Conservation (phyloP, 2,113 vertebrate genomes). For the Xenopus tropicalis region DNA sequence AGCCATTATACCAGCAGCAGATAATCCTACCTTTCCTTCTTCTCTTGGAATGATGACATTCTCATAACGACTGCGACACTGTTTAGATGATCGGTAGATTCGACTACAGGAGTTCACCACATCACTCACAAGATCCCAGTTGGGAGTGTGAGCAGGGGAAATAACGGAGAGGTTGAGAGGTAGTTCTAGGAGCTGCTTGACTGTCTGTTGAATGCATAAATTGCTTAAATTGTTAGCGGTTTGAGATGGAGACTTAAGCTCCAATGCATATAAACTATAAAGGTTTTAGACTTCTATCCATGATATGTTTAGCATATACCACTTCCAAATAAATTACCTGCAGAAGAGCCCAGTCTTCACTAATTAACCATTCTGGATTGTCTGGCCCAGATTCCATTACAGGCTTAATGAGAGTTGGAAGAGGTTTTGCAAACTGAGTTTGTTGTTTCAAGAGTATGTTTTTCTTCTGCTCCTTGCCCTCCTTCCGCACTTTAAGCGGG, state of each 20-base stretch:
- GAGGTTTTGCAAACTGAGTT: conserved; percentile 83
- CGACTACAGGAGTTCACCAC: conserved; percentile 91
- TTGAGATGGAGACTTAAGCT: no score
- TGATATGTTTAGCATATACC: no score
- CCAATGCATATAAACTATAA: no score
- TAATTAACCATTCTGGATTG: conserved; percentile 91
- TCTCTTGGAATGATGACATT: conserved; percentile 90
- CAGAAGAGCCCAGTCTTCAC: conserved; percentile 90
- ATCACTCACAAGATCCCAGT: conserved; percentile 92
- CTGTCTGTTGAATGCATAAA: conserved; percentile 64
- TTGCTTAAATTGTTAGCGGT: not conserved
- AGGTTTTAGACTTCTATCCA: no score
- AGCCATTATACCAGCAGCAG: no score
- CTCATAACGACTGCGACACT: conserved; percentile 88
- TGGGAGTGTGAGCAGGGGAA: conserved; percentile 90
- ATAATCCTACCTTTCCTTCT: conserved; percentile 83
- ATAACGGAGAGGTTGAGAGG: conserved; percentile 85
- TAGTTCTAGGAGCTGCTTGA: conserved; percentile 88
- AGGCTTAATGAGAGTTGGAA: conserved; percentile 83
- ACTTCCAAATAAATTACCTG: conserved; percentile 65
- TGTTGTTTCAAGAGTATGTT: conserved; percentile 88
- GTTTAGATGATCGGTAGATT: conserved; percentile 90
- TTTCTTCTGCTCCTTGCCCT: conserved; percentile 89
- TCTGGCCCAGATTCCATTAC: conserved; percentile 81
- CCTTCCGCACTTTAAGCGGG: conserved; percentile 83